A percentile compares a stretch with the other conserved stretches of the same genome.
phyloP scores from a whole-genome alignment of 2,888 invertebrate species.

The Meandrusa payeni region DNA sequence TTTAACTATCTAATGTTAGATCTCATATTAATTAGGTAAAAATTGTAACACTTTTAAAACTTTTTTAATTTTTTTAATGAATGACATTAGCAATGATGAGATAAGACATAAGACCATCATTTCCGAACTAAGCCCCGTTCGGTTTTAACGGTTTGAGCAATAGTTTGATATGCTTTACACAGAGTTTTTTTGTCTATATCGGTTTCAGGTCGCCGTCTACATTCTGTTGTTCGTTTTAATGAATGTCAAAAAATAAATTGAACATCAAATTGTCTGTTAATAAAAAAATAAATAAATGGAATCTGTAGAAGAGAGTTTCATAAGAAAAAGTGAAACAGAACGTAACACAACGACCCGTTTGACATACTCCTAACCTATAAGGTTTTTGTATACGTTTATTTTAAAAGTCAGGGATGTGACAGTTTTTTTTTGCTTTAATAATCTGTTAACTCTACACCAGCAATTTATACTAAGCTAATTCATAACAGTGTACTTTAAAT shows the following conservation, averaged over 20 bases:
- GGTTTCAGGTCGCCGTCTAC: constrained; percentile 2
- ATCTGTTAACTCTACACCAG: too few species aligned
- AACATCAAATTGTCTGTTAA: background rate
- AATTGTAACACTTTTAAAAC: too few species aligned
- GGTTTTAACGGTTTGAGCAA: constrained; percentile 42
- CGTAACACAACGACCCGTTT: constrained; percentile 4
- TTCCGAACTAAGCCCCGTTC: constrained; percentile 27
- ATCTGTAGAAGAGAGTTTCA: constrained; percentile 17
- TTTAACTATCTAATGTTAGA: too few species aligned
- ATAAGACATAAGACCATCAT: too few species aligned
- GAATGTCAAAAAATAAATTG: constrained; percentile 6
- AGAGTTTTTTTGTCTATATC: constrained; percentile 21
- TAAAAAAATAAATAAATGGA: constrained; percentile 17
- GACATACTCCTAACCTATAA: constrained; percentile 1
- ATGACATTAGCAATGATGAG: background rate
- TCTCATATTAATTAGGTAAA: too few species aligned
- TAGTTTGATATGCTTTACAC: constrained; percentile 29
- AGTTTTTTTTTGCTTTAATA: too few species aligned
- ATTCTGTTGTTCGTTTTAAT: background rate
- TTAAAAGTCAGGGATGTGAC: too few species aligned
- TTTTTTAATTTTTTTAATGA: background rate
- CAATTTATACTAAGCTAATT: too few species aligned
- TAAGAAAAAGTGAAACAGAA: constrained; percentile 3
- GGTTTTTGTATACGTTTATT: background rate
- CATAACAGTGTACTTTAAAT: too few species aligned